Conservation (phyloP, 2,113 vertebrate genomes). For the Capra hircus region DNA sequence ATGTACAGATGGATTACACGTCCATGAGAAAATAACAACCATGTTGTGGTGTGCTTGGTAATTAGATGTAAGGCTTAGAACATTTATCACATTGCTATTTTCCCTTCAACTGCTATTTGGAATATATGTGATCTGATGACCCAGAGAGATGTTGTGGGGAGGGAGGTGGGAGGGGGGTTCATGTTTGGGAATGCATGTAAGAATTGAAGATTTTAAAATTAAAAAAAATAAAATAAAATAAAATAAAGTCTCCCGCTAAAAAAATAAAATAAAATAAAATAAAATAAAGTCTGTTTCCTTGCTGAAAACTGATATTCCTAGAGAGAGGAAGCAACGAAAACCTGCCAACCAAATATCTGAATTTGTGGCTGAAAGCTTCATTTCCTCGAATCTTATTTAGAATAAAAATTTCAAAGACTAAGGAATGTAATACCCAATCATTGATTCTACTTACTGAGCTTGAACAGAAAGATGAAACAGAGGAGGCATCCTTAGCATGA, state of each 20-base stretch:
- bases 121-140: background rate
- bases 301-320: background rate
- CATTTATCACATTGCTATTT: constrained; percentile 5
- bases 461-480: background rate
- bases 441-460: background rate
- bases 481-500: background rate
- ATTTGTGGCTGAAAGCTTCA: background rate
- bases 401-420: background rate
- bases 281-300: background rate
- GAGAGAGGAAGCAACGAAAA: background rate
- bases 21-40: background rate
- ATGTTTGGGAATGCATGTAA: too few relatives aligned
- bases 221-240: too few relatives aligned
- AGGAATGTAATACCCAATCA: background rate
- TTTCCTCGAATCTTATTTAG: background rate
- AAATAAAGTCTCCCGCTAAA: too few relatives aligned
- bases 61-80: background rate
- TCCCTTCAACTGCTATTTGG: background rate
- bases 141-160: too few relatives aligned
- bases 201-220: too few relatives aligned
- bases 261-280: too few relatives aligned
- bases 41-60: background rate
- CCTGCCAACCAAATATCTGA: background rate
- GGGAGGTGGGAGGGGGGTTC: too few relatives aligned
- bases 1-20: background rate